Conservation (phyloP, 2,113 vertebrate species). For the Heptranchias perlo region DNA sequence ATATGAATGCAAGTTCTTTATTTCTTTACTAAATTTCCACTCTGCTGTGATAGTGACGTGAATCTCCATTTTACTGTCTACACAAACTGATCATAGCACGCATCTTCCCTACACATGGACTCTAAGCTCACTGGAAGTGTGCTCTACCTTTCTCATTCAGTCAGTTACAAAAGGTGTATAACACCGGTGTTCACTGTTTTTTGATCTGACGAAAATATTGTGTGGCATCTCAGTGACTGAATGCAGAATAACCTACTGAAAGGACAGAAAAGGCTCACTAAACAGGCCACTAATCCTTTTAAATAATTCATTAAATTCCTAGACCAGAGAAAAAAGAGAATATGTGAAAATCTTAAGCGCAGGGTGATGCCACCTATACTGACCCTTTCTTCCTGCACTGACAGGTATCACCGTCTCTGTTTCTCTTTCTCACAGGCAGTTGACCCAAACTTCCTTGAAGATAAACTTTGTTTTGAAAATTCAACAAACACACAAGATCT, state of each 20-base stretch:
- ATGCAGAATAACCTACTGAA: not conserved
- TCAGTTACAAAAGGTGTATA: not conserved
- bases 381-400: not conserved
- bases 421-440: not conserved
- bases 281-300: not conserved
- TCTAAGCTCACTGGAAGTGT: not conserved
- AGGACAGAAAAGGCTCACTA: too few species aligned
- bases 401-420: not conserved
- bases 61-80: not conserved
- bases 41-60: not conserved
- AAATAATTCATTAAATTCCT: too few species aligned
- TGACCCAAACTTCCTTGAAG: not conserved
- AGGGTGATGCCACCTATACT: not conserved
- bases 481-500: not conserved
- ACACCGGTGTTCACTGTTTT: not conserved
- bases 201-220: not conserved
- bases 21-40: not conserved
- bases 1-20: too few species aligned
- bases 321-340: too few species aligned
- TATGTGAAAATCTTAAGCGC: too few species aligned
- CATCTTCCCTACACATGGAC: not conserved
- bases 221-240: not conserved
- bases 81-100: not conserved
- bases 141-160: not conserved
- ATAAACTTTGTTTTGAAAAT: not conserved